Conservation (phyloP, 2,888 invertebrate genomes). For the Philereme transversata region DNA sequence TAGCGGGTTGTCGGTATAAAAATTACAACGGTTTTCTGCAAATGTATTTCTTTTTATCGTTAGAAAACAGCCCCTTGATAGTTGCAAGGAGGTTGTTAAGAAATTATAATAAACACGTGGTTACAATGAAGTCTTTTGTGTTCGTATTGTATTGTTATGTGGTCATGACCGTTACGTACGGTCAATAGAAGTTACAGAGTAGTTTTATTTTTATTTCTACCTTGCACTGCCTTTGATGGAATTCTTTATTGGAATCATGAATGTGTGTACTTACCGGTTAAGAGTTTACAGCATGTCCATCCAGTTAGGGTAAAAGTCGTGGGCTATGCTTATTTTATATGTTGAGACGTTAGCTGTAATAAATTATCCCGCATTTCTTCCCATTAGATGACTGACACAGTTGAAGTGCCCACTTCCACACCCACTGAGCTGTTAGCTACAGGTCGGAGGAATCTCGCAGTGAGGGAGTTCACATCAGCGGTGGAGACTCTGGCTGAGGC, state of each 20-base stretch:
- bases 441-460: constrained; percentile 91
- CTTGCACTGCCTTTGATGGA: no score
- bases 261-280: no score
- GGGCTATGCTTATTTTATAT: no score
- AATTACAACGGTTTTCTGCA: neutral
- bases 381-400: constrained; percentile 83
- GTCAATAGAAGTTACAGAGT: neutral
- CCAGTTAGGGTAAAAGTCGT: no score
- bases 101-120: constrained; percentile 1
- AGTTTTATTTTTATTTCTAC: no score
- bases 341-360: no score
- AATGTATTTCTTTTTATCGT: neutral
- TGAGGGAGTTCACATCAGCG: constrained; percentile 89
- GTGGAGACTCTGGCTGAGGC: constrained; percentile 89
- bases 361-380: no score
- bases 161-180: constrained; percentile 9
- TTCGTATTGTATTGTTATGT: constrained; percentile 2
- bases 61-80: neutral
- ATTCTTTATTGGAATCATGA: no score
- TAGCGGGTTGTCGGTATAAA: neutral
- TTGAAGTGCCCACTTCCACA: constrained; percentile 74
- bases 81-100: neutral
- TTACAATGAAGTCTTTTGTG: constrained; percentile 1
- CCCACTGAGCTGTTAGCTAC: constrained; percentile 86
- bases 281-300: no score